A percentile compares a stretch with the other conserved stretches of the same genome.
Evolutionary conservation across 1,140 invertebrate genomes (phyloP).

Genomic region (Drosophila neocordata): DNA sequence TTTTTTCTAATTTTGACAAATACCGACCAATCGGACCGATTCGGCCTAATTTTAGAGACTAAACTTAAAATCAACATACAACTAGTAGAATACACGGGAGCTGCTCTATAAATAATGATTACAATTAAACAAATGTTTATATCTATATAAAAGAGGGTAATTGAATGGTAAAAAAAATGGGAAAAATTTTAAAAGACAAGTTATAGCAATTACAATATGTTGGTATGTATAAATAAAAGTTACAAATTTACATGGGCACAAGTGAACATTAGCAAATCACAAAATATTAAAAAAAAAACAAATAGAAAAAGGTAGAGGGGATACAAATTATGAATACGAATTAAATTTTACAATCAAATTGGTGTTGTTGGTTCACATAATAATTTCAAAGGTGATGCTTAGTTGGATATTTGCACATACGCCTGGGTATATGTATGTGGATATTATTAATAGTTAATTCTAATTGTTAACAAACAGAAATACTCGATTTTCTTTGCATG

Average conservation of each 20-base stretch:
- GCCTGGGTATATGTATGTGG: slow-evolving; percentile 14
- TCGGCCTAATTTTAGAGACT: not conserved
- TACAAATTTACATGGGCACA: slow-evolving; percentile 35
- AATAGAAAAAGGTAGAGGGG: not conserved
- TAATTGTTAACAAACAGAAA: slow-evolving; percentile 26
- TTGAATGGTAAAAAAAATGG: slow-evolving; percentile 22
- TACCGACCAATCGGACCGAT: not conserved
- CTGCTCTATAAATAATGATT: slow-evolving; percentile 53
- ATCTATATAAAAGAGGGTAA: slow-evolving; percentile 24
- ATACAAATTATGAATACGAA: not conserved
- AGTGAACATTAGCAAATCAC: slow-evolving; percentile 4
- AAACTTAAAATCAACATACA: slow-evolving; percentile 45
- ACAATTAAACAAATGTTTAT: slow-evolving; percentile 29
- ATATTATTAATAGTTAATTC: slow-evolving; percentile 28
- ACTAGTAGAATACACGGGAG: slow-evolving; percentile 56
- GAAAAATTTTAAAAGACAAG: slow-evolving; percentile 43
- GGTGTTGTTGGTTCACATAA: slow-evolving; percentile 52
- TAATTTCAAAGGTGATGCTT: slow-evolving; percentile 68
- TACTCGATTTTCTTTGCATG: slow-evolving; percentile 16
- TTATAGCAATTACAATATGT: not conserved
- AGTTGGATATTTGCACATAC: slow-evolving; percentile 33
- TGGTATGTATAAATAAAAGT: slow-evolving; percentile 22
- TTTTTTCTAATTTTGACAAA: not conserved
- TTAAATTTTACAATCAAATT: slow-evolving; percentile 38
- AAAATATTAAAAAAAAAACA: not conserved